Conservation (phyloP, 2,113 vertebrate genomes). For the Microtus montanus region DNA sequence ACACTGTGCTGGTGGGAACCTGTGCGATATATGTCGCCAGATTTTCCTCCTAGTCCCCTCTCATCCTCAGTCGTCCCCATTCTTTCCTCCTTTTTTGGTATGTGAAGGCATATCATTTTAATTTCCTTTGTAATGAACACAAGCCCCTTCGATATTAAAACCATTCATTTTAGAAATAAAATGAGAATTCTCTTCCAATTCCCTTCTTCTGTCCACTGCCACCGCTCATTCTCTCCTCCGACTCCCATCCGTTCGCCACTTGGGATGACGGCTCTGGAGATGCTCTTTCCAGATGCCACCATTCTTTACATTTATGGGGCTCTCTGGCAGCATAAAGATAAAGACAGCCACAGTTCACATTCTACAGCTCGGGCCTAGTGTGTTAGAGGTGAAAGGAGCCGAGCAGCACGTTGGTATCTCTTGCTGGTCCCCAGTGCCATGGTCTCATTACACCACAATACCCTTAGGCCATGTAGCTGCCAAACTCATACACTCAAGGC, state of each 20-base stretch:
- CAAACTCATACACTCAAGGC: conserved; percentile 1
- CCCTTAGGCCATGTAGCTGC: conserved; percentile 7
- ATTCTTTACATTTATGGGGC: conserved; percentile 54
- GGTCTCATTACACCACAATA: conserved; percentile 32
- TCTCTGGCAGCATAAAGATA: conserved; percentile 44
- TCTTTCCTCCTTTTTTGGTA: neutral
- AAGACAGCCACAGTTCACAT: conserved; percentile 49
- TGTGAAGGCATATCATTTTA: conserved; percentile 35
- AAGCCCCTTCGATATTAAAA: neutral
- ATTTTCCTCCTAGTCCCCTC: neutral
- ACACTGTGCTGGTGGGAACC: neutral
- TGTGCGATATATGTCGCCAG: neutral
- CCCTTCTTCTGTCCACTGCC: conserved; percentile 21
- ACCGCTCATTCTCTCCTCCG: neutral
- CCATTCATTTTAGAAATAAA: conserved; percentile 50
- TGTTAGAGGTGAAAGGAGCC: conserved; percentile 1
- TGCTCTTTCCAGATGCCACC: neutral
- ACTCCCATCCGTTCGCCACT: neutral
- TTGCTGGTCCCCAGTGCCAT: neutral
- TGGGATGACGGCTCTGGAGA: conserved; percentile 43
- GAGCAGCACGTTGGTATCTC: neutral
- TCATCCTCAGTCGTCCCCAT: neutral
- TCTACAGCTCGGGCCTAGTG: conserved; percentile 19
- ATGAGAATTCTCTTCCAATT: conserved; percentile 19
- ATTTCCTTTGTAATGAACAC: conserved; percentile 54